phyloP scores from a whole-genome alignment of 2,113 vertebrate genomes.

The Phylloscopus whistleri region DNA sequence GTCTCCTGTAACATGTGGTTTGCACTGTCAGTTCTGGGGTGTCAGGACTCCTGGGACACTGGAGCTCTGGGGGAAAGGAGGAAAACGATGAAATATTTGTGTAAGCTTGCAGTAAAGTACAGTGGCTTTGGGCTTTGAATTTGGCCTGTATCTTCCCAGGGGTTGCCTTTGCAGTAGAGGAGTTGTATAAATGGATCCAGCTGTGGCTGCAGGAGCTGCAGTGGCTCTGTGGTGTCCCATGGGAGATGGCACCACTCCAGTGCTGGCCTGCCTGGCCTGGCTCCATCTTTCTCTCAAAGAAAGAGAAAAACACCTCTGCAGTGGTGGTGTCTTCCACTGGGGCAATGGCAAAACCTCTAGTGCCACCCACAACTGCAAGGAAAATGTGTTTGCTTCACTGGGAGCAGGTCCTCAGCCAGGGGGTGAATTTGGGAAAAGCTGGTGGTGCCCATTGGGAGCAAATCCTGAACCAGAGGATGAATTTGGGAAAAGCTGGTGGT shows the following conservation, averaged over 20 bases:
- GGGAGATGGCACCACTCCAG: neutral
- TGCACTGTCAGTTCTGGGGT: neutral
- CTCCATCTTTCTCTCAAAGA: neutral
- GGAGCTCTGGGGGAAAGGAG: neutral
- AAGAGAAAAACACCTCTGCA: neutral
- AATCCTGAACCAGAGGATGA: neutral
- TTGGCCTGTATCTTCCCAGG: neutral
- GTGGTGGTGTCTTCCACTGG: neutral
- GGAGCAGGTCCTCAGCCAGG: neutral
- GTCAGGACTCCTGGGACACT: neutral
- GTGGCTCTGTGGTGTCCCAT: neutral
- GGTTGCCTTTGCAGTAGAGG: neutral
- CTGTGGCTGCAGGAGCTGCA: neutral
- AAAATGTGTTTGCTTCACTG: neutral
- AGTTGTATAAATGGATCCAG: neutral
- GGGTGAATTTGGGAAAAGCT: neutral
- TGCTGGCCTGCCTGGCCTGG: neutral
- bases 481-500: neutral
- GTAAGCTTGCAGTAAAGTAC: neutral
- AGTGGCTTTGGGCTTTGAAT: neutral
- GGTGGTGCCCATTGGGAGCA: neutral
- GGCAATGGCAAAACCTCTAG: neutral
- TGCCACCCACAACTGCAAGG: neutral
- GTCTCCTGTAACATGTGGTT: neutral
- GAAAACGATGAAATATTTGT: neutral